A percentile compares a stretch with the other conserved stretches of the same genome.
Conservation (phyloP, 2,113 vertebrate species). For the Felis chaus region DNA sequence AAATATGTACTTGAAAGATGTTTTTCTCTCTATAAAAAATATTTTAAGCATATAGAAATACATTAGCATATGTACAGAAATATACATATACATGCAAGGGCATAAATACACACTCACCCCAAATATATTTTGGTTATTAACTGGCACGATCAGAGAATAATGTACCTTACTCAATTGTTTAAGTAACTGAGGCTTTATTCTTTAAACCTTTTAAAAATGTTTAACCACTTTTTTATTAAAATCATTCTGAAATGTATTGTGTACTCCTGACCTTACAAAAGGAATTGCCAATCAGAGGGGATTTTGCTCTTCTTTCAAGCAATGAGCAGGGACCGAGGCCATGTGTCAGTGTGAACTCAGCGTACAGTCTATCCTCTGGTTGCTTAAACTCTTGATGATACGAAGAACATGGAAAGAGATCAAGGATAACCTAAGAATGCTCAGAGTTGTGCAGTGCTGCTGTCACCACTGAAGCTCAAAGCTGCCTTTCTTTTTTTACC, state of each 20-base stretch:
- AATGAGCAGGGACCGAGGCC: background rate
- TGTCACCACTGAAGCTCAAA: background rate
- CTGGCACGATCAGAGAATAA: background rate
- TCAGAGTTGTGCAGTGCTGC: background rate
- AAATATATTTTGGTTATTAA: background rate
- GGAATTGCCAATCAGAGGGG: background rate
- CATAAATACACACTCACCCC: background rate
- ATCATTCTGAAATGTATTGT: background rate
- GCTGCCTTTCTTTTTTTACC: background rate
- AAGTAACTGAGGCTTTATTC: background rate
- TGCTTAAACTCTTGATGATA: background rate
- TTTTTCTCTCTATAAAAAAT: background rate
- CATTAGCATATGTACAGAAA: background rate
- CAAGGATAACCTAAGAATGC: too few species aligned
- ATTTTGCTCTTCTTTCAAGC: background rate
- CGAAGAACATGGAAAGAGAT: background rate
- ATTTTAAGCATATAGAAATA: background rate
- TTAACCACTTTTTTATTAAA: background rate
- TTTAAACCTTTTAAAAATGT: background rate
- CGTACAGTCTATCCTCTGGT: background rate
- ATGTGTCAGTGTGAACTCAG: background rate
- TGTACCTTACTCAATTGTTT: background rate
- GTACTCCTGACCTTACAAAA: background rate
- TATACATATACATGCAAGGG: background rate
- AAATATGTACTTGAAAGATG: background rate